phyloP scores from a whole-genome alignment of 2,888 invertebrate genomes.

The Rhopalosiphum nymphaeae region DNA sequence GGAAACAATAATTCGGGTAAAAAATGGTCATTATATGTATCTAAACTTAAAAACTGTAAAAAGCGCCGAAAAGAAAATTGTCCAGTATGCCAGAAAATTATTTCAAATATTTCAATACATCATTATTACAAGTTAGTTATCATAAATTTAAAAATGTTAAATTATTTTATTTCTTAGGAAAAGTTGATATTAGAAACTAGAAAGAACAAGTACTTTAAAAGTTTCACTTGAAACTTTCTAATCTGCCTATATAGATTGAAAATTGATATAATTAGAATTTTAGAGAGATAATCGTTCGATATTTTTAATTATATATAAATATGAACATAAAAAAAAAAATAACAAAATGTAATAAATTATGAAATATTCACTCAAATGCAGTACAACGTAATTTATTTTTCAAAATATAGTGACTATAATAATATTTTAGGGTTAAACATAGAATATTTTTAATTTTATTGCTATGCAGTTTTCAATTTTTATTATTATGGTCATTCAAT shows the following conservation, averaged over 20 bases:
- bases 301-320: too few species aligned
- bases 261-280: not conserved
- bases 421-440: too few species aligned
- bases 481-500: not conserved
- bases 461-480: not conserved
- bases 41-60: not conserved
- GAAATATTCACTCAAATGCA: too few species aligned
- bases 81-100: conserved; percentile 38
- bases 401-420: not conserved
- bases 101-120: conserved; percentile 1
- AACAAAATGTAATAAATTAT: too few species aligned
- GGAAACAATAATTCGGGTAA: not conserved
- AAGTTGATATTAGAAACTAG: not conserved
- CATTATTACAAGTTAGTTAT: not conserved
- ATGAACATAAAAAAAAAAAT: too few species aligned
- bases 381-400: too few species aligned
- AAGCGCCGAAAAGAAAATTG: conserved; percentile 30
- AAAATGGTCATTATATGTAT: not conserved
- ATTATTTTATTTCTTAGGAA: not conserved
- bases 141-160: not conserved
- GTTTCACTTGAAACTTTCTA: not conserved
- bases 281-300: not conserved
- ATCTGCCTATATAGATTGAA: not conserved
- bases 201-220: not conserved
- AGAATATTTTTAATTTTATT: not conserved